Percentiles rank a stretch among this genome's conserved stretches.
phyloP scores from a whole-genome alignment of 2,888 invertebrate species.

The Cataglyphis cursor region DNA sequence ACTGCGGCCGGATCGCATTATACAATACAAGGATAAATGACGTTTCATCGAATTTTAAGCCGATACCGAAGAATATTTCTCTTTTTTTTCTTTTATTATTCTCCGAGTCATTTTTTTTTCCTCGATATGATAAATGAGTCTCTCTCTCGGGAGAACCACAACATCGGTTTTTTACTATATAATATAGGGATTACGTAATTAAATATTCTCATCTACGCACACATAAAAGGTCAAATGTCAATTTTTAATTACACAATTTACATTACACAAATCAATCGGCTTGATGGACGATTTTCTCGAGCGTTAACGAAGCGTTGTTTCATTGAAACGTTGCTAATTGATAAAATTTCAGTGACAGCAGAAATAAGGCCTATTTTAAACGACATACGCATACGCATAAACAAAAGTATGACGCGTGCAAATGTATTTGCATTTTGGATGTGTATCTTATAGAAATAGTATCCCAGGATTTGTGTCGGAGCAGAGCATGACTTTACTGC shows the following conservation, averaged over 20 bases:
- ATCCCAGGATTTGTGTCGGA: slow-evolving; percentile 24
- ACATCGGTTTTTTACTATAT: background rate
- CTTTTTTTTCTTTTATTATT: background rate
- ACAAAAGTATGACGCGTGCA: slow-evolving; percentile 41
- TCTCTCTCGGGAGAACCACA: background rate
- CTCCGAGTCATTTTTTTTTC: background rate
- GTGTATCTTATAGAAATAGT: slow-evolving; percentile 48
- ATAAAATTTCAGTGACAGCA: background rate
- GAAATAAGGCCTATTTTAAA: slow-evolving; percentile 62
- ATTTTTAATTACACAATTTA: slow-evolving; percentile 1
- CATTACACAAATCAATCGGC: slow-evolving; percentile 14
- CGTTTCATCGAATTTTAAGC: slow-evolving; percentile 19
- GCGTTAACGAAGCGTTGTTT: background rate
- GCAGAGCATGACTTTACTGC: slow-evolving; percentile 33
- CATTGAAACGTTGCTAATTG: background rate
- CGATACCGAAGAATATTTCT: background rate
- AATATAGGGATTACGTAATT: background rate
- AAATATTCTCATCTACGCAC: background rate
- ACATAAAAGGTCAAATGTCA: slow-evolving; percentile 11
- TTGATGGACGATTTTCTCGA: background rate
- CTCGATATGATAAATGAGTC: background rate
- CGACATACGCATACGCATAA: slow-evolving; percentile 53
- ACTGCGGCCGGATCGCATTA: slow-evolving; percentile 17
- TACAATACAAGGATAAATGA: slow-evolving; percentile 26
- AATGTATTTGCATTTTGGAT: slow-evolving; percentile 38